These are phyloP conservation scores for Sycobia sp. DNA, from an alignment of 1,140 invertebrate species.

Conservation along the genomic window DNA sequence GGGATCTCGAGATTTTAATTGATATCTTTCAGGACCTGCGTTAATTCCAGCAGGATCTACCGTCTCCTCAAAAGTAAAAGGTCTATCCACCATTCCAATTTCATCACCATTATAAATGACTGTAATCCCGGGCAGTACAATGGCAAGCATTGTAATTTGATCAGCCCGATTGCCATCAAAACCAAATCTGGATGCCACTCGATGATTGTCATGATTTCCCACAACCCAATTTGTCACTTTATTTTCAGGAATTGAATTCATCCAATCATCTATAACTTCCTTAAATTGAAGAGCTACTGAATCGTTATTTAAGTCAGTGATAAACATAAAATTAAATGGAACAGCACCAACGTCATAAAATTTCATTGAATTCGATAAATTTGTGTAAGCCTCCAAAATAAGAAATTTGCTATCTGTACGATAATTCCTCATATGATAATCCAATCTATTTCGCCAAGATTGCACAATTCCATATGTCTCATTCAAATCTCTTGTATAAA, in stretches of 20 bases:
- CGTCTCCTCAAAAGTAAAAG: slow-evolving; percentile 60
- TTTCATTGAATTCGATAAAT: slow-evolving; percentile 60
- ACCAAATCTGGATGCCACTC: slow-evolving; percentile 70
- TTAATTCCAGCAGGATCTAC: slow-evolving; percentile 56
- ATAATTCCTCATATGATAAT: slow-evolving; percentile 60
- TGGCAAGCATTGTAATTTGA: slow-evolving; percentile 67
- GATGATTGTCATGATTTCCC: slow-evolving; percentile 73
- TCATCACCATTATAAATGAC: slow-evolving; percentile 79
- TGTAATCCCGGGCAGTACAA: slow-evolving; percentile 70
- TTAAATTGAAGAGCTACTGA: slow-evolving; percentile 64
- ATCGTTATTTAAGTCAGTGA: slow-evolving; percentile 59
- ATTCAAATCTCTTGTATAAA: slow-evolving; percentile 67
- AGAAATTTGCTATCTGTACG: slow-evolving; percentile 61
- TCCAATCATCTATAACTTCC: slow-evolving; percentile 64
- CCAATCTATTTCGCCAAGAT: slow-evolving; percentile 66
- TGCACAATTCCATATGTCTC: slow-evolving; percentile 67
- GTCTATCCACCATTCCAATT: slow-evolving; percentile 75
- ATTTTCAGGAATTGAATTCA: slow-evolving; percentile 57
- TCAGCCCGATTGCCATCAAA: slow-evolving; percentile 65
- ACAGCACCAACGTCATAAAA: slow-evolving; percentile 67
- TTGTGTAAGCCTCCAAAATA: slow-evolving; percentile 68
- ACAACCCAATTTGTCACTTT: slow-evolving; percentile 51
- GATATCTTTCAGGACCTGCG: slow-evolving; percentile 52
- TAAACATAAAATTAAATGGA: slow-evolving; percentile 69
- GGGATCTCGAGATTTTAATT: slow-evolving; percentile 63